phyloP scores from a whole-genome alignment of 2,888 invertebrate genomes.

The Stictocephala bisonia region DNA sequence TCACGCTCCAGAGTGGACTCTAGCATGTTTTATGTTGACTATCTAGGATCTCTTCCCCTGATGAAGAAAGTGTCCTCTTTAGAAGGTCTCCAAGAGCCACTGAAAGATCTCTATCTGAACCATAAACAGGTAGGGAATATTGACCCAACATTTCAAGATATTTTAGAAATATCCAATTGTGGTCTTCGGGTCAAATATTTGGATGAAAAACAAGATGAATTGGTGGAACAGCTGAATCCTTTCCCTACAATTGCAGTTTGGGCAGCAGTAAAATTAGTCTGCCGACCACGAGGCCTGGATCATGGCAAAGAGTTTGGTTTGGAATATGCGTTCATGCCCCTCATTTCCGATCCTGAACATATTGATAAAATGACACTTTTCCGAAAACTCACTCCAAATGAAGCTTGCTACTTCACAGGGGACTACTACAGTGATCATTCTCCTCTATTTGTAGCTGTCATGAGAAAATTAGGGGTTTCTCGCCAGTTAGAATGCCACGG shows the following conservation, averaged over 20 bases:
- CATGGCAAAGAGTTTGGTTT: slow-evolving; percentile 63
- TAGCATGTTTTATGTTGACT: slow-evolving; percentile 71
- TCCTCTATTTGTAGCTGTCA: slow-evolving; percentile 90
- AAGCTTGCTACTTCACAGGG: slow-evolving; percentile 53
- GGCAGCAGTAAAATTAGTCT: slow-evolving; percentile 90
- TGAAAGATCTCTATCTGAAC: slow-evolving; percentile 75
- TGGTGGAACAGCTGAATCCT: slow-evolving; percentile 72
- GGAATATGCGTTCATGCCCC: slow-evolving; percentile 83
- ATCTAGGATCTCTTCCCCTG: slow-evolving; percentile 83
- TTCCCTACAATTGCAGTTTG: slow-evolving; percentile 93
- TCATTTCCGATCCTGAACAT: slow-evolving; percentile 84
- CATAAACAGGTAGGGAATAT: slow-evolving; percentile 47
- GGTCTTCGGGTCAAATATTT: slow-evolving; percentile 80
- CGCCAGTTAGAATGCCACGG: slow-evolving; percentile 86
- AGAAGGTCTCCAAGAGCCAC: slow-evolving; percentile 83
- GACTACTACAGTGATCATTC: slow-evolving; percentile 71
- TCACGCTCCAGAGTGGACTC: slow-evolving; percentile 22
- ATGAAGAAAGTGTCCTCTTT: slow-evolving; percentile 80
- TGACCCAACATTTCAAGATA: slow-evolving; percentile 37
- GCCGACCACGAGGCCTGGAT: slow-evolving; percentile 66
- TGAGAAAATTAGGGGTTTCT: slow-evolving; percentile 82
- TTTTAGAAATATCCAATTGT: slow-evolving; percentile 74
- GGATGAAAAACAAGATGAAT: slow-evolving; percentile 65
- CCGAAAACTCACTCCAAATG: slow-evolving; percentile 59
- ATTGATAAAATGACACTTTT: slow-evolving; percentile 80